Evolutionary conservation across 2,888 invertebrate species (phyloP).

Genomic region (Thyatira batis): DNA sequence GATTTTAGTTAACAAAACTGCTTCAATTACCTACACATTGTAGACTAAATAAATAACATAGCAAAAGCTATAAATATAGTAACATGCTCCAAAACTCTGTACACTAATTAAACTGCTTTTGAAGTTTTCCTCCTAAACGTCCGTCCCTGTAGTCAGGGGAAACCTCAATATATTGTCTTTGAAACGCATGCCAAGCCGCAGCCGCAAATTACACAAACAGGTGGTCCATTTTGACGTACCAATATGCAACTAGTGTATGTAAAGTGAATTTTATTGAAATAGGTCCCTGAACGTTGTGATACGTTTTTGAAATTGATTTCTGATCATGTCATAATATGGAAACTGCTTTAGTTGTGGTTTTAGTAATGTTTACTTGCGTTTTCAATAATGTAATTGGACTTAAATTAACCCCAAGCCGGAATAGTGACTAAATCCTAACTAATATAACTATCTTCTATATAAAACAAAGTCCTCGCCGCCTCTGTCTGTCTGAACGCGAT

Average conservation of each 20-base stretch:
- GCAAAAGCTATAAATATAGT: background rate
- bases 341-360: too few relatives aligned
- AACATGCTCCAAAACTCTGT: background rate
- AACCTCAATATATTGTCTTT: background rate
- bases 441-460: too few relatives aligned
- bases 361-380: too few relatives aligned
- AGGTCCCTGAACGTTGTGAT: background rate
- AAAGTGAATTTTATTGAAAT: background rate
- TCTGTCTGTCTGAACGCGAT: too few relatives aligned
- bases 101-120: background rate
- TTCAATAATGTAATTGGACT: too few relatives aligned
- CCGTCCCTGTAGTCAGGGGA: background rate
- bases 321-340: too few relatives aligned
- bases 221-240: background rate
- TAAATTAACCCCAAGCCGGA: too few relatives aligned
- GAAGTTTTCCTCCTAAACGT: background rate
- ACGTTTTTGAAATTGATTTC: background rate
- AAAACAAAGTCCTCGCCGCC: too few relatives aligned
- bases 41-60: too few relatives aligned
- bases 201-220: background rate
- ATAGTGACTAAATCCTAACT: too few relatives aligned
- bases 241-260: slow-evolving; percentile 1
- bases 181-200: background rate
- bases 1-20: too few relatives aligned
- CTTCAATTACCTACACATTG: too few relatives aligned